phyloP scores from a whole-genome alignment of 2,888 invertebrate species.

The Iselma pallidipennis region DNA sequence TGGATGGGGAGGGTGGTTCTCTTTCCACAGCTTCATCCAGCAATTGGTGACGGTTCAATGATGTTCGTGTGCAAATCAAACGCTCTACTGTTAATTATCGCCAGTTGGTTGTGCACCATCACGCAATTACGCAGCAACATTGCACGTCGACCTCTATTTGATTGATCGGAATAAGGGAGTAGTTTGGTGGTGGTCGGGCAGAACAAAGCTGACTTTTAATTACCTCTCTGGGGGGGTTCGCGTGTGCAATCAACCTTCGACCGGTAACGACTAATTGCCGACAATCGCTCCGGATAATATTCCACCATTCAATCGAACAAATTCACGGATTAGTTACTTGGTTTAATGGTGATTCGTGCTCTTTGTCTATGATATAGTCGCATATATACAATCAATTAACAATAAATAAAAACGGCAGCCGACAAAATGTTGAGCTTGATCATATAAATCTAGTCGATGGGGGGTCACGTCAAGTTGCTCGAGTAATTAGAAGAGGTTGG shows the following conservation, averaged over 20 bases:
- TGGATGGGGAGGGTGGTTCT: background rate
- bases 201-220: constrained; percentile 35
- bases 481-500: constrained; percentile 14
- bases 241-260: constrained; percentile 27
- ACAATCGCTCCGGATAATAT: background rate
- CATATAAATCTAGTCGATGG: background rate
- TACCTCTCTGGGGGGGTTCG: constrained; percentile 35
- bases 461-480: background rate
- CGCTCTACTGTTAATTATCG: constrained; percentile 22
- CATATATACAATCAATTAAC: background rate
- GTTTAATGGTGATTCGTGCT: background rate
- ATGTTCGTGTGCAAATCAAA: background rate
- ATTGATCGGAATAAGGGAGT: constrained; percentile 25
- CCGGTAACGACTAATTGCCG: background rate
- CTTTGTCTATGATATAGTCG: background rate
- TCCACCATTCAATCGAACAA: background rate
- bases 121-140: constrained; percentile 27
- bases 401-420: background rate
- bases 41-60: background rate
- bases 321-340: background rate
- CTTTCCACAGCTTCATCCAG: too few relatives aligned
- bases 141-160: constrained; percentile 14
- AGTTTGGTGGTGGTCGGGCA: constrained; percentile 21
- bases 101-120: constrained; percentile 16
- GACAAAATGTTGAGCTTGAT: background rate